phyloP scores from a whole-genome alignment of 2,888 invertebrate genomes.

The Catonia carolina region DNA sequence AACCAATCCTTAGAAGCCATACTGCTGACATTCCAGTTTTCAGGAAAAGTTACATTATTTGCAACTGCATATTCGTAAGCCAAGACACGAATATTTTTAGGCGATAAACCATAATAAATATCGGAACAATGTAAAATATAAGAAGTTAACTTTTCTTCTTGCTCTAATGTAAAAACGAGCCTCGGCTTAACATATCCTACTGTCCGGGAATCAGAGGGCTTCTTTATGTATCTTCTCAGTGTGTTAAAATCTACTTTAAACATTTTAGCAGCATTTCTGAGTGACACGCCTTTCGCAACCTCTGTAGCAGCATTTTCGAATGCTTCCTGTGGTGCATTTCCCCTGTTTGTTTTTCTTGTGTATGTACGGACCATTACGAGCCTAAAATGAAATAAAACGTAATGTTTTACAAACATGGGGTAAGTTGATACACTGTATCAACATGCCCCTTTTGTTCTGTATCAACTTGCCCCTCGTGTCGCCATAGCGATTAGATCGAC shows the following conservation, averaged over 20 bases:
- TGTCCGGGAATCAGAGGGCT: background rate
- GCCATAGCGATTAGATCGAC: too few species aligned
- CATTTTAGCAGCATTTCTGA: background rate
- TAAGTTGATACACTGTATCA: background rate
- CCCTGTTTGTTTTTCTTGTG: background rate
- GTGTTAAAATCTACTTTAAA: background rate
- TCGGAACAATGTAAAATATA: background rate
- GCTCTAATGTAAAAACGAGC: background rate
- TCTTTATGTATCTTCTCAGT: background rate
- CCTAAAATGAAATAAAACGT: background rate
- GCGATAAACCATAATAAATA: background rate
- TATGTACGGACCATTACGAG: background rate
- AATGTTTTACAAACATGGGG: background rate
- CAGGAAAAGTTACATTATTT: conserved; percentile 2
- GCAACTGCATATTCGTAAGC: background rate
- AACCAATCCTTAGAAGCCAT: background rate
- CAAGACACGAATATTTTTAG: background rate
- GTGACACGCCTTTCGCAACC: background rate
- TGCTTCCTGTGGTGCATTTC: background rate
- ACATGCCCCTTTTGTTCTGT: background rate
- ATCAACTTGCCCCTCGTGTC: background rate
- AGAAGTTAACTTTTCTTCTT: background rate
- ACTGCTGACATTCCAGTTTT: background rate
- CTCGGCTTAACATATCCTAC: background rate
- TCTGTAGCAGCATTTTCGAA: background rate